Evolutionary conservation across 2,113 vertebrate genomes (phyloP).

Genomic region (Myrmecophaga tridactyla): DNA sequence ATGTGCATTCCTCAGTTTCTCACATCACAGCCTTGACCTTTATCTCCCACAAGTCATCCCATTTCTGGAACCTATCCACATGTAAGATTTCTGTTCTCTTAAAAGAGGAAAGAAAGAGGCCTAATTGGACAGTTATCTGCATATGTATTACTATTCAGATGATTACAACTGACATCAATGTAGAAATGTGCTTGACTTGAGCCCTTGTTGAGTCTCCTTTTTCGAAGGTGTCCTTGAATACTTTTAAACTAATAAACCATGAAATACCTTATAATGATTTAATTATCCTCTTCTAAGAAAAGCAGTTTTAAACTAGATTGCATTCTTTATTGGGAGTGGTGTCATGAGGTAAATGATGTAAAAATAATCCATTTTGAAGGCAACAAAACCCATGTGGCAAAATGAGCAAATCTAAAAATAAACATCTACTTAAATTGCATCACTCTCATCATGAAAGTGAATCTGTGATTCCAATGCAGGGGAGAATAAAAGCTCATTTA

Average conservation of each 20-base stretch:
- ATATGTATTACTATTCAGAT: background rate
- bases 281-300: constrained; percentile 44
- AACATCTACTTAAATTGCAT: background rate
- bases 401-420: background rate
- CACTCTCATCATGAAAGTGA: background rate
- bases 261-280: constrained; percentile 18
- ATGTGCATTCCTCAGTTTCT: background rate
- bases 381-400: background rate
- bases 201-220: background rate
- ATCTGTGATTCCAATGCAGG: background rate
- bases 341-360: background rate
- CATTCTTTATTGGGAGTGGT: background rate
- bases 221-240: background rate
- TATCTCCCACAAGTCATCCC: background rate
- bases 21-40: background rate
- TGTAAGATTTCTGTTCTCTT: background rate
- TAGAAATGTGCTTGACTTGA: background rate
- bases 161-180: background rate
- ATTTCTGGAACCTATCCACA: background rate
- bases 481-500: background rate
- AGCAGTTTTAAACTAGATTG: constrained; percentile 49
- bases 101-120: background rate
- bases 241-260: constrained; percentile 45
- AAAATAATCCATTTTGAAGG: background rate
- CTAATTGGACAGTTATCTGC: background rate